phyloP scores from a whole-genome alignment of 1,140 invertebrate genomes.

The Lanistes nyassanus region DNA sequence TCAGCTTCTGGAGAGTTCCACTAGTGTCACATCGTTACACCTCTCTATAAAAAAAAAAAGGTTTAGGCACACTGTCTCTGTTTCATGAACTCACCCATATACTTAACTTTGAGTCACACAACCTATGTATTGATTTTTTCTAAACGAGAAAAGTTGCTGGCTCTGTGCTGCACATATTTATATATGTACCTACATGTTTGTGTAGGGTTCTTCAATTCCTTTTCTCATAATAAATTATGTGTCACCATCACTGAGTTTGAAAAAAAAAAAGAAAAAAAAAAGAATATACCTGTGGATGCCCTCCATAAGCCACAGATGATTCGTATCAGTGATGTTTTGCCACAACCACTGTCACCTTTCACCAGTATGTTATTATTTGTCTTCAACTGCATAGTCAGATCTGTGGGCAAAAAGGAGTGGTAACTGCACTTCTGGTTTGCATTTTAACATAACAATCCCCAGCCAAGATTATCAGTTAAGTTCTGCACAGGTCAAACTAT shows the following conservation, averaged over 20 bases:
- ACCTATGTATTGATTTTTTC: background rate
- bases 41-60: background rate
- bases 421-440: constrained; percentile 11
- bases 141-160: background rate
- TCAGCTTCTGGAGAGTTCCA: too few species aligned
- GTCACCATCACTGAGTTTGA: too few species aligned
- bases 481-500: too few species aligned
- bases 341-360: constrained; percentile 73
- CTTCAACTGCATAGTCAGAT: constrained; percentile 68
- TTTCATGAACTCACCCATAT: too few species aligned
- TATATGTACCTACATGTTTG: background rate
- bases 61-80: background rate
- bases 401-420: constrained; percentile 49
- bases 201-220: background rate
- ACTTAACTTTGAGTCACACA: too few species aligned
- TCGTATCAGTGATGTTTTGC: constrained; percentile 74
- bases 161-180: background rate
- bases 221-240: background rate
- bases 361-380: constrained; percentile 69
- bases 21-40: too few species aligned
- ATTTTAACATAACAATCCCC: too few species aligned
- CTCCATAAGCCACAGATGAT: constrained; percentile 73
- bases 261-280: too few species aligned
- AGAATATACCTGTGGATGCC: constrained; percentile 54
- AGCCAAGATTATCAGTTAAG: too few species aligned